Conservation (phyloP, 2,888 invertebrate species). For the Lasioglossum calceatum region DNA sequence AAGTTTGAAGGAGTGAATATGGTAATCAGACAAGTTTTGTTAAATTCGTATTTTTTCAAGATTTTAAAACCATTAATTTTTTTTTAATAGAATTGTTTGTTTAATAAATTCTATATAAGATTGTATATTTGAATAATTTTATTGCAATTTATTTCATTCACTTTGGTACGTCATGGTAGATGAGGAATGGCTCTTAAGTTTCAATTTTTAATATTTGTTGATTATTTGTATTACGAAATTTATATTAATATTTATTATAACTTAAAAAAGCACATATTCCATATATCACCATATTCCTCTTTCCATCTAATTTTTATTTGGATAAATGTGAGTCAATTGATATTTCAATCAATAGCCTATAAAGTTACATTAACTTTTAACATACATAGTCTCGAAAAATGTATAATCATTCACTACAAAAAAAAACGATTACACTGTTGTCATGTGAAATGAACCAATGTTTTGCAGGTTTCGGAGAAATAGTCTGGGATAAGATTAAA, state of each 20-base stretch:
- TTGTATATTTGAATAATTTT: neutral
- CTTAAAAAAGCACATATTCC: neutral
- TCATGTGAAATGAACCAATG: neutral
- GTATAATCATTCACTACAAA: neutral
- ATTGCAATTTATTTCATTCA: neutral
- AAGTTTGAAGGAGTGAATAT: neutral
- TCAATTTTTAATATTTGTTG: neutral
- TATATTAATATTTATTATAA: neutral
- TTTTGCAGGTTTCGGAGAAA: neutral
- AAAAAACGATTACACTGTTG: neutral
- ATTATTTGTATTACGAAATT: neutral
- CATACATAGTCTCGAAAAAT: neutral
- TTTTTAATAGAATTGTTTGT: neutral
- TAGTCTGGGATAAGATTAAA: neutral
- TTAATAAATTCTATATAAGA: neutral
- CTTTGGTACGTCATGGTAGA: too few species aligned
- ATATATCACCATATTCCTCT: neutral
- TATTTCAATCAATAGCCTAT: neutral
- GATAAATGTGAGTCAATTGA: neutral
- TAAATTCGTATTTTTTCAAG: neutral
- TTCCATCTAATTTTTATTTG: neutral
- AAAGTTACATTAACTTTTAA: neutral
- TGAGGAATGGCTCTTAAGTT: too few species aligned
- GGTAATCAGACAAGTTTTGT: neutral
- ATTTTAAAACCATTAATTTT: neutral